Conservation (phyloP, 2,113 vertebrate genomes). For the Callionymus lyra region DNA sequence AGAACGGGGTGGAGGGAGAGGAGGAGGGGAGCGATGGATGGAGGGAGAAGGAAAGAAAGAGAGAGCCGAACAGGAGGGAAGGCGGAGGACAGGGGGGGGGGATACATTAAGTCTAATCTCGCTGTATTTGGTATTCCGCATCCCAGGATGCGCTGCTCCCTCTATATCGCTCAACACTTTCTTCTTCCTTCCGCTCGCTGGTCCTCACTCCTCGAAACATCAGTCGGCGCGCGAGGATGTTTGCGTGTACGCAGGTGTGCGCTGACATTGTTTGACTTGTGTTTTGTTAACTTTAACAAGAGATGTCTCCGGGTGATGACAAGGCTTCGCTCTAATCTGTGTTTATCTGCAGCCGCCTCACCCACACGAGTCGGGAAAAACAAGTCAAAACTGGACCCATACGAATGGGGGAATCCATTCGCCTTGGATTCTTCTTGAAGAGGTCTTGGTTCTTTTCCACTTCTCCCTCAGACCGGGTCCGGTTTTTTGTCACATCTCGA, state of each 20-base stretch:
- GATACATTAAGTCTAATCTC: constrained; percentile 65
- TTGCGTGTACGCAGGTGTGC: no score
- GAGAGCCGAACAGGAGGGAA: constrained; percentile 52
- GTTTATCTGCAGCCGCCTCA: constrained; percentile 7
- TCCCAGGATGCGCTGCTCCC: constrained; percentile 45
- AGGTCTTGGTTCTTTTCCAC: no score
- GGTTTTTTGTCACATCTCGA: no score
- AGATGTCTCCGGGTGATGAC: constrained; percentile 22
- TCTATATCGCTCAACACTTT: constrained; percentile 9
- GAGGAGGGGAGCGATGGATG: constrained; percentile 28
- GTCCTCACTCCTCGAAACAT: constrained; percentile 40
- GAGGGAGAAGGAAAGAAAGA: constrained; percentile 52
- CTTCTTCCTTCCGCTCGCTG: constrained; percentile 7
- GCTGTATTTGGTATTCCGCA: constrained; percentile 55
- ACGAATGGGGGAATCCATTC: no score
- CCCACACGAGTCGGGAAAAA: no score
- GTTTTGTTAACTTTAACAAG: constrained; percentile 42
- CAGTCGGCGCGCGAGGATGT: constrained; percentile 7
- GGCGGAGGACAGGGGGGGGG: constrained; percentile 26
- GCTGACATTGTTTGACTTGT: constrained; percentile 21
- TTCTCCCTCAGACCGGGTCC: no score
- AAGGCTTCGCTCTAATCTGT: constrained; percentile 18
- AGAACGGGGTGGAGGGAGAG: constrained; percentile 43
- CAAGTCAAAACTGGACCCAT: no score
- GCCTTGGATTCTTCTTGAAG: no score